Base-by-base conservation (phyloP, 1,140 invertebrate genomes). In the honey bee (Apis mellifera) region DNA sequence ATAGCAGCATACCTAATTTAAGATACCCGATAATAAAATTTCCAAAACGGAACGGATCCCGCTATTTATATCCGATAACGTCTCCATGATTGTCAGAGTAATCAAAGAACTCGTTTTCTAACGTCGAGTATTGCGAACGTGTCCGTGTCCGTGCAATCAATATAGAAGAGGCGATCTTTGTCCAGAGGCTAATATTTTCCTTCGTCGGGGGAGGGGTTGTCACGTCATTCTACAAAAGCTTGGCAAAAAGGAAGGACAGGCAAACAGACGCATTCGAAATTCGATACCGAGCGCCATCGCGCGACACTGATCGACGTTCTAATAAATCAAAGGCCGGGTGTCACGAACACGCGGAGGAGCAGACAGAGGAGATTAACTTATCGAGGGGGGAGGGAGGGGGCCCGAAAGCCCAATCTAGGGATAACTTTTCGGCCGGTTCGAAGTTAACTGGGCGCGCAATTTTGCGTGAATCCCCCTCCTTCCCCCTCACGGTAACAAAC, bases 311-410 rank as follows among this genome's bases (percentile, higher is more conserved):
- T 87, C 89, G 90, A 88, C 88, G 84, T 88, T 89, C 86, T 90
- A 90, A 90, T 90, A 90, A 90, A 90, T 90, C 90, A 90, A 90
- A 90, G 81, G 83, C 85, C 78, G 76, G 32, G 73, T 88, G 90
- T 89, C 89, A 90, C 83, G 80, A 83, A 77, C 89, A 90, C 81
- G 82, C 89, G 82, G 89, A 90, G 84, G 83, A 90, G 88, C 78
- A 88, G 90, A 90, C 89, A 89, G 85, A 78, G 85, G 82, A 90
- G 90, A 90, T 90, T 90, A 90, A 90, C 89, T 90, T 90, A 90
- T 90, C 90, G 89, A 89, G 72, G 32, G 55, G 70, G 78, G 54
- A 84, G 77, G 82, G 32, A 74, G 69, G 32, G 55, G 70, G 78
- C 54, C 84, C 79, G 82, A 85, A 84, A 89, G 78, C 88, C 80